phyloP scores from a whole-genome alignment of 2,797 vertebrate genomes.

The Sebastes oblongus region DNA sequence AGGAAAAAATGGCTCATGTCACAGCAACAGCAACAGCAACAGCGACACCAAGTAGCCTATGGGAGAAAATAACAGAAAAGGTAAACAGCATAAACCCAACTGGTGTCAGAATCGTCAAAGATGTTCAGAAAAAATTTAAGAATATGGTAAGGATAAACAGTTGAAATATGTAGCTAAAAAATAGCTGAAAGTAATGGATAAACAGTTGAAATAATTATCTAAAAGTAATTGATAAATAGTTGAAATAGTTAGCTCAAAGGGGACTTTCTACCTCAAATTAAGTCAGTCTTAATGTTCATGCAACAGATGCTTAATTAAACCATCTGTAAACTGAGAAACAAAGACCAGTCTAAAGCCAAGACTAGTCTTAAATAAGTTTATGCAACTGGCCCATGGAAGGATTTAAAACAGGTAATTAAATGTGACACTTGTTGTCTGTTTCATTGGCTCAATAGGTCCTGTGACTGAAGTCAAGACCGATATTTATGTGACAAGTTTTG shows the following conservation, averaged over 20 bases:
- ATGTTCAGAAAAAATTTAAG: too few species aligned
- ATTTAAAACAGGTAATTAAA: conserved; percentile 16
- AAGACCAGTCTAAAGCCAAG: neutral
- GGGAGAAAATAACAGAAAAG: too few species aligned
- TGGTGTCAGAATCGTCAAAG: too few species aligned
- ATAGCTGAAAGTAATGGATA: neutral
- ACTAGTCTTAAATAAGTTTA: neutral
- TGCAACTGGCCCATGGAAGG: neutral
- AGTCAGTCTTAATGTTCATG: neutral
- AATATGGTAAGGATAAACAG: too few species aligned
- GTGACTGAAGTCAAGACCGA: conserved; percentile 99
- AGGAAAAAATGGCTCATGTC: neutral
- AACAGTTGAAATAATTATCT: neutral
- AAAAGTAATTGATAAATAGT: neutral
- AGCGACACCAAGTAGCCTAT: too few species aligned
- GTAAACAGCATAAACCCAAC: too few species aligned
- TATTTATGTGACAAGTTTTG: conserved; percentile 99
- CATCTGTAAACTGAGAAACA: neutral
- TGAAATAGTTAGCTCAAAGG: neutral
- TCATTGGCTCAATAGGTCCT: conserved; percentile 84
- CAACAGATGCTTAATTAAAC: too few species aligned
- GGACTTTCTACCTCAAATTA: neutral
- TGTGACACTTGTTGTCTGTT: conserved; percentile 7
- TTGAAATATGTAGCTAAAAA: too few species aligned
- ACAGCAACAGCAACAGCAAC: too few species aligned